Base-by-base conservation (phyloP, 2,888 invertebrate species). In the Acrobasis repandana region DNA sequence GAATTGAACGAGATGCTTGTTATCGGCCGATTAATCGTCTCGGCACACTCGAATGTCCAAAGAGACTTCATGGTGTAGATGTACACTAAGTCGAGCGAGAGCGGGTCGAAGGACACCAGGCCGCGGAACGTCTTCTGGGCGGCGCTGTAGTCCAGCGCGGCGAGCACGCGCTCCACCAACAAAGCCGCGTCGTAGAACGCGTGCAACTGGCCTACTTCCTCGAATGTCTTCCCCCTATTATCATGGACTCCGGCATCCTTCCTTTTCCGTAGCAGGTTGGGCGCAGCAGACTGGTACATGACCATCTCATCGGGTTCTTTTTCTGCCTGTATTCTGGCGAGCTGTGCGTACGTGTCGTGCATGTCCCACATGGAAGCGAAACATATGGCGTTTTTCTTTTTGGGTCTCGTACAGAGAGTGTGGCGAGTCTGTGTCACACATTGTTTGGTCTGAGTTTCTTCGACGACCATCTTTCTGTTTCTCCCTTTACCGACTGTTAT, bases 311-410 rank as follows among this genome's bases (percentile, higher is more conserved):
- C 93, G 10, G 87, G 83, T 52, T 84, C 80, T 63, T 83, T 83
- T n/a, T 72, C 71, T 1, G 71, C 67, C 50, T 68, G 72, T 4
- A 76, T 67, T 63, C 75, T 73, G n/a, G 88, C 87, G 36, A 93
- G 72, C 56, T 84, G 85, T 8, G 89, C 87, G 69, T 94, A 95
- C 0, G 95, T 95, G 74, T 96, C 96, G 71, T 94, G 94, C 94
- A 96, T 96, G 70, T 96, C 95, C 94, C 96, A 97, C 74, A 94
- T 92, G 0, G 96, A 96, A 0, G 96, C 96, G 75, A 95, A 95
- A 0, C 94, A 93, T 1, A 90, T 90, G 3, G 92, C 92, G 72
- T 95, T 94, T 59, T 84, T 90, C 61, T 93, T 93, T 60, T 87
- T 83, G 0, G 93, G 91, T 28, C 92, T 85, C 1, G 90, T 89